These are phyloP conservation scores for Numenius phaeopus DNA, from an alignment of 2,797 vertebrate genomes.

Conservation along the genomic window DNA sequence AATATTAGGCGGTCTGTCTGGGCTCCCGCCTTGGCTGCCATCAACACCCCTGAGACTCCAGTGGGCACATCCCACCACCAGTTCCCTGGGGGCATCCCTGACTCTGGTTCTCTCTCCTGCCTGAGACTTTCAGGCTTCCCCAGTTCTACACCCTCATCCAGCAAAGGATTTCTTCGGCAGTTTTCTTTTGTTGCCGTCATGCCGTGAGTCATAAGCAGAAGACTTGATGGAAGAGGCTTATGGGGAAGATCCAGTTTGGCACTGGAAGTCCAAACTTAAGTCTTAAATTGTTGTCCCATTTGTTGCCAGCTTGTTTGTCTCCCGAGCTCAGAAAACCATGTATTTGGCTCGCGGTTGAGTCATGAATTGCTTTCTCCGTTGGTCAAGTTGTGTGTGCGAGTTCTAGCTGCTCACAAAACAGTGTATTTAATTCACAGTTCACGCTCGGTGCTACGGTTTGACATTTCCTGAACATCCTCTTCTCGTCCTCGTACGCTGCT, in stretches of 20 bases:
- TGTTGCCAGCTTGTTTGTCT: background rate
- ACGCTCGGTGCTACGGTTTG: background rate
- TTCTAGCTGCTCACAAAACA: background rate
- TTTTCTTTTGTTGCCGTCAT: background rate
- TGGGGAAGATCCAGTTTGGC: background rate
- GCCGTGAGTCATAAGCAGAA: background rate
- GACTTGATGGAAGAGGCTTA: background rate
- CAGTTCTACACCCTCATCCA: background rate
- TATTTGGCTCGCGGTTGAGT: background rate
- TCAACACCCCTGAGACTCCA: background rate
- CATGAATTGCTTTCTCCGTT: background rate
- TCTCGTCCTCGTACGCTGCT: background rate
- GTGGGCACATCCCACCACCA: background rate
- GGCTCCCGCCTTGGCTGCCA: background rate
- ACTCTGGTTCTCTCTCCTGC: background rate
- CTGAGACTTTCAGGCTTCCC: background rate
- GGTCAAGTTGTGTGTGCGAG: background rate
- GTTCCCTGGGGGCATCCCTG: background rate
- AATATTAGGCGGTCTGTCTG: background rate
- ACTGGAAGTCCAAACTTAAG: background rate
- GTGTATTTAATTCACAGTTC: background rate
- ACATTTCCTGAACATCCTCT: background rate
- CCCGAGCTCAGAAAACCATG: background rate
- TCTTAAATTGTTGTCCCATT: background rate
- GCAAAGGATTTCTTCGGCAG: background rate